Base-by-base conservation (phyloP, 2,797 vertebrate species). In the Sarcoramphus papa region DNA sequence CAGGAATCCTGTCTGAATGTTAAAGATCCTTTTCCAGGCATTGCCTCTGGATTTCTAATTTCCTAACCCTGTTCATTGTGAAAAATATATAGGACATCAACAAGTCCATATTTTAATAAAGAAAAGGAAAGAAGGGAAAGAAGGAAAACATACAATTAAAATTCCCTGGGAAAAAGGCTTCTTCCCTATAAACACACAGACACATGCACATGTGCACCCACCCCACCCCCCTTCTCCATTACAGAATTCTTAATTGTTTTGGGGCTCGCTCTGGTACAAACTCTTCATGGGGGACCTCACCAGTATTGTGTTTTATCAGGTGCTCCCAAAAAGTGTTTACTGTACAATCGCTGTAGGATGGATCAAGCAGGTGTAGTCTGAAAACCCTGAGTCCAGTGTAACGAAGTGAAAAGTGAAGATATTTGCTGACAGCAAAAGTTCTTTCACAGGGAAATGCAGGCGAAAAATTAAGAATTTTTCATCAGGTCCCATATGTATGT, bases 121-220 rank as follows among this genome's bases (percentile, higher is more conserved):
- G 63, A 76, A 31, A 60, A 43, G 9, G 20, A 43, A n/a, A 35
- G 54, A 88, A 83, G 76, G 85, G 45, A 77, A 28, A 91, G 37
- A 7, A 70, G 16, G 27, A 95, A 88, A 92, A 92, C 8, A 77
- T 67, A 12, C 35, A 87, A 37, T 93, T 97, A 94, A 94, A 96
- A 95, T 74, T 48, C 21, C 62, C 8, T 31, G 16, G 30, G 62
- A 89, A 31, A 72, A 82, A 57, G 43, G 2, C 19, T 79, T 89
- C 41, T 68, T 69, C 33, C 17, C 5, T 43, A 8, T 31, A 69
- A 78, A 33, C 9, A 53, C 12, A 53, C 7, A 78, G 19, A 47
- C 10, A 30, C 2, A 28, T 40, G 31, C 0, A 0, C 2, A 4
- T 10, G 7, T 48, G 20, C 24, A 47, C 37, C 5, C 21, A 51